Evolutionary conservation across 2,797 vertebrate genomes (phyloP).

Genomic region (Alectoris magna): DNA sequence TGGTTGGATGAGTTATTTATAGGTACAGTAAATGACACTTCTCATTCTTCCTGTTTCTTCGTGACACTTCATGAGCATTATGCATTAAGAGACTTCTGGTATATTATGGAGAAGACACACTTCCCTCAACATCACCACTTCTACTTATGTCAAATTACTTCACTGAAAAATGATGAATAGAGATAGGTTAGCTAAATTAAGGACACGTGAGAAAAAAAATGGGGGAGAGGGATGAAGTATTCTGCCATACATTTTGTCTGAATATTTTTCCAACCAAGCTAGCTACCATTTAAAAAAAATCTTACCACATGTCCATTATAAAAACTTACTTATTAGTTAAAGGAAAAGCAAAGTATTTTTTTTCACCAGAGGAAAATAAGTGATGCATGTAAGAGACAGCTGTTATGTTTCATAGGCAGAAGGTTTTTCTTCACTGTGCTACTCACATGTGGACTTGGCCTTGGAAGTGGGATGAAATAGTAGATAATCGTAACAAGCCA

Average conservation of each 20-base stretch:
- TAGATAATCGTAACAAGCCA: not conserved
- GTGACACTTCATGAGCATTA: not conserved
- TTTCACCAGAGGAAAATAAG: constrained; percentile 11
- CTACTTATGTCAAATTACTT: not conserved
- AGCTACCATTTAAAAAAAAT: not conserved
- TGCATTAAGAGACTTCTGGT: not conserved
- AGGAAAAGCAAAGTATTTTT: not conserved
- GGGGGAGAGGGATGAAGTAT: rapidly evolving
- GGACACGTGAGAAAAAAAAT: rapidly evolving
- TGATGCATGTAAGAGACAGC: not conserved
- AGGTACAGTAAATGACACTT: too few relatives aligned
- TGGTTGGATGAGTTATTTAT: too few relatives aligned
- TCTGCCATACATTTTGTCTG: not conserved
- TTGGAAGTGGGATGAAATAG: not conserved
- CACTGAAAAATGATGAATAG: not conserved
- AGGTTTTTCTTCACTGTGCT: not conserved
- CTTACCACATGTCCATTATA: not conserved
- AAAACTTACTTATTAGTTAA: not conserved
- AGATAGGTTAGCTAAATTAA: constrained; percentile 5
- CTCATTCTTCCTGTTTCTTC: too few relatives aligned
- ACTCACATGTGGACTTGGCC: not conserved
- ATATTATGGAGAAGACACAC: not conserved
- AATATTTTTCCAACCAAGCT: not conserved
- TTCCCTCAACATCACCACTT: not conserved
- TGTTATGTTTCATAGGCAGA: constrained; percentile 12